phyloP scores from a whole-genome alignment of 1,140 invertebrate species.

The Trachymyrmex septentrionalis region DNA sequence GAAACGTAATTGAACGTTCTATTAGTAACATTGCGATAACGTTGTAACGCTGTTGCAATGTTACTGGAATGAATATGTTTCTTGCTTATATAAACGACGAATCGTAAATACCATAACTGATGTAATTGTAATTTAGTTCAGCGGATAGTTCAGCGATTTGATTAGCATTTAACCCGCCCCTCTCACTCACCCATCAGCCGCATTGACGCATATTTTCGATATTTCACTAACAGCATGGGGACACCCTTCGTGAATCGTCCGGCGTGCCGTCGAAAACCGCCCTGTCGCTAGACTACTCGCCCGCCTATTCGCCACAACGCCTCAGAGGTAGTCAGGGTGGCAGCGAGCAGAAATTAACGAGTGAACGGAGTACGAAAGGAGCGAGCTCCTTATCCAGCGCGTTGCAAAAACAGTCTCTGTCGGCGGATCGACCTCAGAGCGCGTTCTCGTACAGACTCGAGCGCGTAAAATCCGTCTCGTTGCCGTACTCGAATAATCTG shows the following conservation, averaged over 20 bases:
- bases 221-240: slow-evolving; percentile 84
- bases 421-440: slow-evolving; percentile 69
- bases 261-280: slow-evolving; percentile 75
- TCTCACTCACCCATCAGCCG: slow-evolving; percentile 37
- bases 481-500: slow-evolving; percentile 80
- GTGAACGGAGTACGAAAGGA: slow-evolving; percentile 67
- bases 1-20: too few species aligned
- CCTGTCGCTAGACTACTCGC: slow-evolving; percentile 78
- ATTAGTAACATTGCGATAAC: too few species aligned
- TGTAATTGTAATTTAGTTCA: slow-evolving; percentile 36
- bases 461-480: slow-evolving; percentile 80
- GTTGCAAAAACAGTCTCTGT: slow-evolving; percentile 76
- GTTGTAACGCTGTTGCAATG: too few species aligned
- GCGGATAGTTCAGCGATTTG: slow-evolving; percentile 18
- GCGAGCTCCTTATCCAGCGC: slow-evolving; percentile 51
- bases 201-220: slow-evolving; percentile 79
- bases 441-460: slow-evolving; percentile 80
- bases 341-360: slow-evolving; percentile 76
- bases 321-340: slow-evolving; percentile 70
- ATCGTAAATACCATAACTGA: slow-evolving; percentile 36
- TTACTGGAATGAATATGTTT: too few species aligned
- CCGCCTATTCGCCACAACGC: slow-evolving; percentile 75
- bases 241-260: slow-evolving; percentile 77
- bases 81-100: too few species aligned
- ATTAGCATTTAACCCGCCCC: slow-evolving; percentile 35